Conservation (phyloP, 2,113 vertebrate species). For the Sitta europaea region DNA sequence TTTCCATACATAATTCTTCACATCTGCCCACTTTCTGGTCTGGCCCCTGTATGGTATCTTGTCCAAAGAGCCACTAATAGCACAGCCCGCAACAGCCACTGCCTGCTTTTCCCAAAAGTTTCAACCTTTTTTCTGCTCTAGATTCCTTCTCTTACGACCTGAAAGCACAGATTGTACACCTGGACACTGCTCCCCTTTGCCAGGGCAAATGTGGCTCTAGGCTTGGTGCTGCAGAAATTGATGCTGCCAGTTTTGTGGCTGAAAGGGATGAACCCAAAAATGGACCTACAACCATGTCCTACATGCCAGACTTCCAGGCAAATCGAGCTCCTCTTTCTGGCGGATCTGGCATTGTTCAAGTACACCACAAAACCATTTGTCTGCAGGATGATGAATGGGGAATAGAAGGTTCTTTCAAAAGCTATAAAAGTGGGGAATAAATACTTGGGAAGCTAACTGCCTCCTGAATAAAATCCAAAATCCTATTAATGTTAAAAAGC, state of each 20-base stretch:
- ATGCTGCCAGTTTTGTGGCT: background rate
- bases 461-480: background rate
- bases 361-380: background rate
- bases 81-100: background rate
- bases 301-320: background rate
- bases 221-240: background rate
- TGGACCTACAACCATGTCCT: background rate
- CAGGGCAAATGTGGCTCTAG: background rate
- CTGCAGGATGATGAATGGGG: slow-evolving; percentile 1
- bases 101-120: background rate
- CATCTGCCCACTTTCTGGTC: background rate
- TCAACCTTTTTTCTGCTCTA: background rate
- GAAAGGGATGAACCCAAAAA: slow-evolving; percentile 12
- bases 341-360: background rate
- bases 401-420: background rate
- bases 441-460: background rate
- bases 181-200: background rate
- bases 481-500: background rate
- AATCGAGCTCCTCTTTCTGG: background rate
- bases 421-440: background rate
- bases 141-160: background rate
- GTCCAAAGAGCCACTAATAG: background rate
- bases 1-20: background rate
- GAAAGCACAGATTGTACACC: background rate
- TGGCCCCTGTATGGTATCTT: background rate